These are phyloP conservation scores for Riparia riparia DNA, from an alignment of 2,113 vertebrate species.

Conservation along the genomic window DNA sequence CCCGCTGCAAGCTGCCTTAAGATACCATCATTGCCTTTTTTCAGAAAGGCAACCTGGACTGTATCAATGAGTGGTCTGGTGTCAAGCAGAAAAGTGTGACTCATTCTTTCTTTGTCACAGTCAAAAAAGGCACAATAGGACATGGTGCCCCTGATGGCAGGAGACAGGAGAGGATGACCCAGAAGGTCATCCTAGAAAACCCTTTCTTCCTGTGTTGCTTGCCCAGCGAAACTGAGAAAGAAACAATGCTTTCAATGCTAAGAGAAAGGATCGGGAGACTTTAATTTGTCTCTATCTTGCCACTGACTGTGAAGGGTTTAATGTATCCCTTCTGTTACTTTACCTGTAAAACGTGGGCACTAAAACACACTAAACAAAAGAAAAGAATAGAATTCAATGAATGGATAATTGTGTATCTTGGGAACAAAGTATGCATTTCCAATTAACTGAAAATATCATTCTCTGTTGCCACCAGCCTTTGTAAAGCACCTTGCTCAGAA, in stretches of 20 bases:
- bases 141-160: neutral
- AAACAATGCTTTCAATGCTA: neutral
- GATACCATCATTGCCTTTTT: neutral
- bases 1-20: neutral
- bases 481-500: neutral
- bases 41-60: conserved; percentile 6
- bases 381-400: neutral
- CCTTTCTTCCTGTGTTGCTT: conserved; percentile 12
- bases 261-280: conserved; percentile 6
- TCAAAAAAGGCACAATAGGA: conserved; percentile 12
- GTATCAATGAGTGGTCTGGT: conserved; percentile 3
- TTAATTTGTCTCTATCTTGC: conserved; percentile 13
- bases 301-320: neutral
- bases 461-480: conserved; percentile 1
- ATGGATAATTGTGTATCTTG: neutral
- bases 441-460: conserved; percentile 4
- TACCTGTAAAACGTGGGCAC: neutral
- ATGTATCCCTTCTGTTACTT: neutral
- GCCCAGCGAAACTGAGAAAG: neutral
- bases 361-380: neutral
- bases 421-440: conserved; percentile 3
- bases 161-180: conserved; percentile 27
- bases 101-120: conserved; percentile 47
- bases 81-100: conserved; percentile 37
- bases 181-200: conserved; percentile 33